These are phyloP conservation scores for Pteropus rufus DNA, from an alignment of 2,797 vertebrate genomes.

Conservation along the genomic window DNA sequence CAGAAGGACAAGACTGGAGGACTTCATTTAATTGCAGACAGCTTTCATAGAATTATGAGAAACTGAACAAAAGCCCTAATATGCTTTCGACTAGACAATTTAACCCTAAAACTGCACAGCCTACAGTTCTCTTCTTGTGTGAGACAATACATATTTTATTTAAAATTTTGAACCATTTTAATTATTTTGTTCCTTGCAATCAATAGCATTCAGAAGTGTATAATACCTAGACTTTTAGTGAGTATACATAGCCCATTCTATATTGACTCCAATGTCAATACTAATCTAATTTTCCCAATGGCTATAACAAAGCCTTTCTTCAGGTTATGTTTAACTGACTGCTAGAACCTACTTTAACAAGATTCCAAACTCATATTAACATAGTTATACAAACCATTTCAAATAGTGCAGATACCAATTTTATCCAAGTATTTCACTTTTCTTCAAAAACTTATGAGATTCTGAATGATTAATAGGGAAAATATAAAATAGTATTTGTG, in stretches of 20 bases:
- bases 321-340: neutral
- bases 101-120: neutral
- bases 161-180: neutral
- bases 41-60: neutral
- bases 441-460: neutral
- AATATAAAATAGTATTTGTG: neutral
- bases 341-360: neutral
- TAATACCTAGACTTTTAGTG: neutral
- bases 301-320: neutral
- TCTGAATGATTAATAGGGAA: neutral
- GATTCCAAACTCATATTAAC: neutral
- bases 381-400: neutral
- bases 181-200: neutral
- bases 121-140: neutral
- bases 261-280: neutral
- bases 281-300: neutral
- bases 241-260: neutral
- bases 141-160: neutral
- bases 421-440: neutral
- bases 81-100: neutral
- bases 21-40: neutral
- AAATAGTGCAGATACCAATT: neutral
- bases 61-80: neutral
- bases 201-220: neutral
- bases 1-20: neutral